Base-by-base conservation (phyloP, 1,140 invertebrate species). In the Ceratosolen fusciceps region DNA sequence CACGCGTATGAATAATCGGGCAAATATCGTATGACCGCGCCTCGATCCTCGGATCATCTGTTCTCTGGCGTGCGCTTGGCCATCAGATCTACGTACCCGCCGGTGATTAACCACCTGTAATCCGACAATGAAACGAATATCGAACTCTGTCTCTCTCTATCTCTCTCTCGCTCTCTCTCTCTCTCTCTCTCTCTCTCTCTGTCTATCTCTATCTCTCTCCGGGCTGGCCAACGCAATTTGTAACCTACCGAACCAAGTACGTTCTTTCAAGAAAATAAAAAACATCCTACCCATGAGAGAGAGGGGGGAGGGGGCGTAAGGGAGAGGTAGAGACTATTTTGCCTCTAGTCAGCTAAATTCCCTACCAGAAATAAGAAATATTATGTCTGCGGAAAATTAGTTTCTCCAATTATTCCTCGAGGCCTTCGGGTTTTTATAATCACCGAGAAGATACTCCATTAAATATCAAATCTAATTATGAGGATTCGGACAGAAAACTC, bases 21-120 rank as follows among this genome's bases (percentile, higher is more conserved):
- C 67, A 77, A 77, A 77, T 71, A 77, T 77, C 75, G 67, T 77
- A 77, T 77, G 52, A 77, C 75, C 14, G 47, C 5, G 10, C 34
- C 14, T 19, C 21, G 39, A 19, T 52, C 49, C 21, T 21, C n/a
- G 10, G 37, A 14, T 74, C 72, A 31, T 74, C 56, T 31, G 56
- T 74, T 74, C n/a, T 43, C n/a, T 43, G 56, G 37, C 37, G 19
- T 24, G 9, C 1, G 7, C 19, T 37, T 12, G 54, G 39, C 4
- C 26, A 21, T n/a, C n/a, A n/a, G 5, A 10, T 49, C 16, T 34
- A 24, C 52, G 31, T 2, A 73, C 19, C 0, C 3, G 14, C 60
- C 39, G n/a, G 7, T 34, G 43, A 74, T 75, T 75, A 62, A 75
- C 60, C n/a, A 65, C 24, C n/a, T 49, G 60, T 31, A 75, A 75